These are phyloP conservation scores for Scrobipalpa costella DNA, from an alignment of 2,888 invertebrate species.

Conservation along the genomic window DNA sequence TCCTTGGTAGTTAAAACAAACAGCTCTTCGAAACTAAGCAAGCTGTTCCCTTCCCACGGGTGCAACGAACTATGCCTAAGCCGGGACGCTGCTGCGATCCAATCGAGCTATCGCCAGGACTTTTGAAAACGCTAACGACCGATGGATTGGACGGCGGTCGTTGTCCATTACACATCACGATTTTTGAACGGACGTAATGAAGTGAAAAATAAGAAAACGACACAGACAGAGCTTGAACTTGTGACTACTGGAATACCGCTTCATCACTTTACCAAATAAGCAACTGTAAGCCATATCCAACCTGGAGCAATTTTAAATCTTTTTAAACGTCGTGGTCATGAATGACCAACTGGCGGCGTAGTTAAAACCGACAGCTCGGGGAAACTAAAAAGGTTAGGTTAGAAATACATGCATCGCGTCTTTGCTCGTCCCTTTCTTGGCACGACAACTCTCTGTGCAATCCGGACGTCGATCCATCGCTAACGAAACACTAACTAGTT, in stretches of 20 bases:
- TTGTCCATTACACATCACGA: constrained; percentile 25
- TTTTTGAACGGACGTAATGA: too few relatives aligned
- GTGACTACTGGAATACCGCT: too few relatives aligned
- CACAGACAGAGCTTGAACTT: too few relatives aligned
- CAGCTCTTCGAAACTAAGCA: constrained; percentile 13
- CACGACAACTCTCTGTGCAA: constrained; percentile 60
- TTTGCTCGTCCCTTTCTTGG: constrained; percentile 50
- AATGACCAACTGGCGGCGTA: constrained; percentile 10
- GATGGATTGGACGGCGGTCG: constrained; percentile 48
- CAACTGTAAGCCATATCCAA: too few relatives aligned
- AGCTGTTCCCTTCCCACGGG: constrained; percentile 58
- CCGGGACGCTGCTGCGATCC: constrained; percentile 44
- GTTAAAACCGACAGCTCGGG: constrained; percentile 20
- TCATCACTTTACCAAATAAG: too few relatives aligned
- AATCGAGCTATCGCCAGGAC: constrained; percentile 61
- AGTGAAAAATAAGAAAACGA: too few relatives aligned
- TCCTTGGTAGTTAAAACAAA: constrained; percentile 23
- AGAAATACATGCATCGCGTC: too few relatives aligned
- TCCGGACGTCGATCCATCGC: constrained; percentile 51
- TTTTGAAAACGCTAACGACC: constrained; percentile 71
- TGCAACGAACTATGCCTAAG: constrained; percentile 53
- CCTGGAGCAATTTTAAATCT: too few relatives aligned
- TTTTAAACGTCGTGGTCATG: too few relatives aligned
- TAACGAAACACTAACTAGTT: constrained; percentile 68
- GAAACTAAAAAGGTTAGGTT: constrained; percentile 8